Percentiles rank a stretch among this genome's conserved stretches.
These are phyloP conservation scores for Hippolais icterina DNA, from an alignment of 2,113 vertebrate species.

Conservation along the genomic window DNA sequence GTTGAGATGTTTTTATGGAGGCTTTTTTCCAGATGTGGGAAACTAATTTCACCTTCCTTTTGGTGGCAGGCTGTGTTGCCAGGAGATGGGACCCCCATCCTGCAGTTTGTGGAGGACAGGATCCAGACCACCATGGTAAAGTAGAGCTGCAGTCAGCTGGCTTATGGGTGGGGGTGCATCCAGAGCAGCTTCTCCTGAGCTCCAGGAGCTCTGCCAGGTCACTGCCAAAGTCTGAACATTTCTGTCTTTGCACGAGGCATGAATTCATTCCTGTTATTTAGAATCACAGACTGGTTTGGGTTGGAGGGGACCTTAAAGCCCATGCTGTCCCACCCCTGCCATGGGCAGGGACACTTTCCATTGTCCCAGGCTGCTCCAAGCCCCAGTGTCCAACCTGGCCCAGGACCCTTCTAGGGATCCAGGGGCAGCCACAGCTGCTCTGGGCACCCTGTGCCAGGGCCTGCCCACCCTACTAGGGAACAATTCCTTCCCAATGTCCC, in stretches of 20 bases:
- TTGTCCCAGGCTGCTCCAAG: background rate
- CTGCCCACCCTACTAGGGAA: background rate
- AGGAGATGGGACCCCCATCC: constrained; percentile 59
- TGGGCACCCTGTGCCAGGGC: background rate
- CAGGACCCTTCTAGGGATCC: background rate
- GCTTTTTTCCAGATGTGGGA: background rate
- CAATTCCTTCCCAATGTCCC: background rate
- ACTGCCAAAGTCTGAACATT: background rate
- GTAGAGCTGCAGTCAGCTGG: background rate
- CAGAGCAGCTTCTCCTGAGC: background rate
- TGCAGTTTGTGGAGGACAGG: constrained; percentile 78
- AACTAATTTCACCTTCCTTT: background rate
- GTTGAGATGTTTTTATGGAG: background rate
- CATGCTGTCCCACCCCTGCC: background rate
- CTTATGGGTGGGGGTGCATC: background rate
- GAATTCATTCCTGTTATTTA: background rate
- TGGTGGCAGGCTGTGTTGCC: constrained; percentile 56
- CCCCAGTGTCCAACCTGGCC: background rate
- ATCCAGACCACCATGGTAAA: constrained; percentile 84
- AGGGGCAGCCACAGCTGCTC: background rate
- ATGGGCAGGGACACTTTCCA: background rate
- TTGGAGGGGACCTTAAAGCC: background rate
- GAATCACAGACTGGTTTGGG: background rate
- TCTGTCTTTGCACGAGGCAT: background rate
- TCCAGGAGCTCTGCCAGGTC: background rate